phyloP scores from a whole-genome alignment of 2,113 vertebrate species.

The Cichladusa arquata region DNA sequence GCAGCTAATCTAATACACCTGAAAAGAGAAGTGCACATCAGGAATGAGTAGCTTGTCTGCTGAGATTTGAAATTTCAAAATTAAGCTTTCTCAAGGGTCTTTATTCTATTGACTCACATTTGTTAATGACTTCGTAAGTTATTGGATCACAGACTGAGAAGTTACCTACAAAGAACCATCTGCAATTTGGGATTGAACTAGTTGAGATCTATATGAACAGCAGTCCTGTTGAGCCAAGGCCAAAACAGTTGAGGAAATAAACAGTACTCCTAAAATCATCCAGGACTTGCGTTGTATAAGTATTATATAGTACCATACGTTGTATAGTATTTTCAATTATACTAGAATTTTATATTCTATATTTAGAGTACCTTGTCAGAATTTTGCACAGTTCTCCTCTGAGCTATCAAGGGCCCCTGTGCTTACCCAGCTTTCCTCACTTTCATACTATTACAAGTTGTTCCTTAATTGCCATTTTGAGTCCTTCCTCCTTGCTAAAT shows the following conservation, averaged over 20 bases:
- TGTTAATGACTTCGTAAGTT: background rate
- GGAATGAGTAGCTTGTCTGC: background rate
- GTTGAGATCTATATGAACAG: background rate
- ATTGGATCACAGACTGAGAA: background rate
- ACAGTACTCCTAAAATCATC: background rate
- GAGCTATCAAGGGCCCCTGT: background rate
- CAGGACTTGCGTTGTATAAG: background rate
- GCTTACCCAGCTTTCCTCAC: background rate
- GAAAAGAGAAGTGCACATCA: background rate
- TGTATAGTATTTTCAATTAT: background rate
- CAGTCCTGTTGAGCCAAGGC: background rate
- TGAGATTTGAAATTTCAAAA: background rate
- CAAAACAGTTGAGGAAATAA: background rate
- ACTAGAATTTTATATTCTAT: background rate
- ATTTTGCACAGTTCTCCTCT: background rate
- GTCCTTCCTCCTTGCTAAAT: background rate
- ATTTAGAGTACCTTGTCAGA: background rate
- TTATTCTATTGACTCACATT: background rate
- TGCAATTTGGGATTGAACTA: background rate
- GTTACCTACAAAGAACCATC: background rate
- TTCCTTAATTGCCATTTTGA: background rate
- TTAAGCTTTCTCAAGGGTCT: background rate
- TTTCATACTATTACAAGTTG: background rate
- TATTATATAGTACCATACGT: background rate
- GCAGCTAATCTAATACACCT: background rate